These are phyloP conservation scores for Drosophila bipectinata DNA, from an alignment of 1,140 invertebrate genomes.

Conservation along the genomic window DNA sequence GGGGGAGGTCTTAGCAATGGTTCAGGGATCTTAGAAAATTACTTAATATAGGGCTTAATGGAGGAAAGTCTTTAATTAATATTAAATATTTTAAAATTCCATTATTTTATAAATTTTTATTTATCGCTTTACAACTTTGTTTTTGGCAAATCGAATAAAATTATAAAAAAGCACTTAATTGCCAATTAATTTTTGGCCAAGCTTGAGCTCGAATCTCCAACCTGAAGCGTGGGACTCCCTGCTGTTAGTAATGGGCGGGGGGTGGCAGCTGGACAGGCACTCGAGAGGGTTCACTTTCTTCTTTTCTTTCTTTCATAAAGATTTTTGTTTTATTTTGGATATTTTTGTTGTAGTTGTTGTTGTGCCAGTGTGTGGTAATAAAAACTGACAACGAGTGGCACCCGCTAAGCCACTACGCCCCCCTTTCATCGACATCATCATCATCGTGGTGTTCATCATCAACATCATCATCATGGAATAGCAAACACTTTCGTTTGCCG, in stretches of 20 bases:
- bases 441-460: constrained; percentile 4
- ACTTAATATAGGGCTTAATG: constrained; percentile 6
- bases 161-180: constrained; percentile 49
- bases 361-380: constrained; percentile 38
- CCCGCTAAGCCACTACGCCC: constrained; percentile 32
- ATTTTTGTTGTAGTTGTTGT: not conserved
- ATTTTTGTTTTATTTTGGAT: not conserved
- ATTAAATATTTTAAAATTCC: too few species aligned
- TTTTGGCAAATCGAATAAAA: constrained; percentile 36
- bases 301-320: constrained; percentile 40
- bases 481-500: constrained; percentile 49
- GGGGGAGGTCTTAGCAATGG: constrained; percentile 20
- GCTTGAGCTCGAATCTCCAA: constrained; percentile 34
- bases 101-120: too few species aligned
- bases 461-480: constrained; percentile 3
- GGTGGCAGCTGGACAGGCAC: constrained; percentile 6
- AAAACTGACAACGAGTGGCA: constrained; percentile 43
- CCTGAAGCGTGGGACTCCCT: constrained; percentile 40
- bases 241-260: constrained; percentile 13
- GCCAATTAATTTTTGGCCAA: constrained; percentile 43
- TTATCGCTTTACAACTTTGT: not conserved
- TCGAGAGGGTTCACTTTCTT: constrained; percentile 41
- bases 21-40: constrained; percentile 4
- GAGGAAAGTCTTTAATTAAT: not conserved
- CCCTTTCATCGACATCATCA: constrained; percentile 22